Conservation (phyloP, 1,140 invertebrate genomes). For the Aphaenogaster ashmeadi region DNA sequence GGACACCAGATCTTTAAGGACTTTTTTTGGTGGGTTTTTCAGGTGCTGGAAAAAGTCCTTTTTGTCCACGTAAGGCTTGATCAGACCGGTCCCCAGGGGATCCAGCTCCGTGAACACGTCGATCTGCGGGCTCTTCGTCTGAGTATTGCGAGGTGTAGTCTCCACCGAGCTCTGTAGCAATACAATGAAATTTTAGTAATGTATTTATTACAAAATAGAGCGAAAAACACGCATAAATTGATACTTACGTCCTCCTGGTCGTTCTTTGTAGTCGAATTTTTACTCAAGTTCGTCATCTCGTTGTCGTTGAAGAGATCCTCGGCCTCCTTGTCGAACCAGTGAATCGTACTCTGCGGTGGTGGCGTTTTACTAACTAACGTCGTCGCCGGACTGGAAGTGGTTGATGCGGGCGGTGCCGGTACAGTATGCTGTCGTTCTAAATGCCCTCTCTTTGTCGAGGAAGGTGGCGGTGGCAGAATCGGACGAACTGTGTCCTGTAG, state of each 20-base stretch:
- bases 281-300: conserved; percentile 78
- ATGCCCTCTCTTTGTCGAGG: conserved; percentile 85
- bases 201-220: not conserved
- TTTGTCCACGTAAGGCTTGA: conserved; percentile 97
- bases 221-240: not conserved
- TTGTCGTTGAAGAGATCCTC: conserved; percentile 87
- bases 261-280: conserved; percentile 77
- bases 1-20: conserved; percentile 93
- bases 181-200: not conserved
- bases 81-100: conserved; percentile 95
- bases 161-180: conserved; percentile 60
- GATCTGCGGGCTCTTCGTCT: conserved; percentile 85
- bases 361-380: conserved; percentile 86
- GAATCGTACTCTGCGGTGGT: conserved; percentile 81
- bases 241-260: conserved; percentile 81
- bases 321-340: conserved; percentile 88
- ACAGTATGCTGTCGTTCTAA: conserved; percentile 84
- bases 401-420: conserved; percentile 78
- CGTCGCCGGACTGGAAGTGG: conserved; percentile 83
- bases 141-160: conserved; percentile 56
- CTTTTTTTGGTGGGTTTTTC: conserved; percentile 97
- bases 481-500: conserved; percentile 85
- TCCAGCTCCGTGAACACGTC: conserved; percentile 97
- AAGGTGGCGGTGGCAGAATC: conserved; percentile 90
- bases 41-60: conserved; percentile 98